Evolutionary conservation across 2,113 vertebrate species (phyloP).

Genomic region (Paradisaea rubra): DNA sequence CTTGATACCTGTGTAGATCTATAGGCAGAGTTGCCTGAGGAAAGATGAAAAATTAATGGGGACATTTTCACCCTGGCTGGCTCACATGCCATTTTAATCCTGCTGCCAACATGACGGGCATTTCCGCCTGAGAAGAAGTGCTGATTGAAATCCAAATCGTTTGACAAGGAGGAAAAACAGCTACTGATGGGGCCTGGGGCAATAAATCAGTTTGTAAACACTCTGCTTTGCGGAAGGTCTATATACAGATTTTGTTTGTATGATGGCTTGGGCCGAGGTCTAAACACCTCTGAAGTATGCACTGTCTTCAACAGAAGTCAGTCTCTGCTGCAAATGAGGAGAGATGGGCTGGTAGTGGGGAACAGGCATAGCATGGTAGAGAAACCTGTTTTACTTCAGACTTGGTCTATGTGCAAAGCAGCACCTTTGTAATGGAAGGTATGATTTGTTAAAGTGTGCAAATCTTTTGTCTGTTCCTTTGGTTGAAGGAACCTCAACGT

Average conservation of each 20-base stretch:
- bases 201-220: constrained; percentile 19
- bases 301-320: neutral
- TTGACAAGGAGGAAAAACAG: neutral
- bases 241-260: neutral
- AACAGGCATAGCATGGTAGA: neutral
- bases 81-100: constrained; percentile 62
- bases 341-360: neutral
- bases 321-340: neutral
- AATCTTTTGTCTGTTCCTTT: neutral
- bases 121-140: constrained; percentile 8
- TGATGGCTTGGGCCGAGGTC: neutral
- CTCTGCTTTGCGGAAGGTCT: neutral
- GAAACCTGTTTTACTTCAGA: neutral
- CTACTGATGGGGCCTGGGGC: neutral
- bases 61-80: constrained; percentile 54
- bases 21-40: constrained; percentile 56
- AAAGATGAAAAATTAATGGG: constrained; percentile 65
- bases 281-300: neutral
- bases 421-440: neutral
- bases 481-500: neutral
- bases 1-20: constrained; percentile 55
- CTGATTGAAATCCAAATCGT: neutral
- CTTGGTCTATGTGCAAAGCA: neutral
- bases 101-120: constrained; percentile 11
- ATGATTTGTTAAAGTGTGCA: neutral